Base-by-base conservation (phyloP, 2,113 vertebrate genomes). In the Rhinoderma darwinii region DNA sequence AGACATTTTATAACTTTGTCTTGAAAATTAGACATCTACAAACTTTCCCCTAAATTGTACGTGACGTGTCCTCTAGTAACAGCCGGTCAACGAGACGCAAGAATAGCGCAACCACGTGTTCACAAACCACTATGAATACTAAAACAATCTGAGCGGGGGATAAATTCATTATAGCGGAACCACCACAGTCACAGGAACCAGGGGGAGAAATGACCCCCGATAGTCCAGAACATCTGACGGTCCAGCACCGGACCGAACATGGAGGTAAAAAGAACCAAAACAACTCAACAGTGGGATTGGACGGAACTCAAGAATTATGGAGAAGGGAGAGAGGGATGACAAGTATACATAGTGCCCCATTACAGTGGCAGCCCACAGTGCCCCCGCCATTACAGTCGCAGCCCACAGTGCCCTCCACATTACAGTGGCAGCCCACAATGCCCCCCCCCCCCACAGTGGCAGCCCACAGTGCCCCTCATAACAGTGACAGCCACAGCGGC, bases 1-100 rank as follows among this genome's bases (percentile, higher is more conserved):
- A 82, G 56, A 78, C 68, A 41, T 39, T 41, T 72, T 35, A 72
- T 8, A 72, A 72, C 68, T 72, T 72, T 72, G 68, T 70, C 18
- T 9, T 20, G 18, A 72, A 72, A 41, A 41, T 39, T 72, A 25
- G 35, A 72, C 6, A 18, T 72, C 37, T 41, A 39, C 35, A 72
- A 72, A 72, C 35, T 72, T 25, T 41, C 20, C 10, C 68, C 20
- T 39, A 72, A 72, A 72, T 72, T 25, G 68, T 39, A 18, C 41
- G 9, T 39, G 68, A 72, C 68, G 3, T 72, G 68, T 41, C 8
- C 27, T 72, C 68, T 9, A 25, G 37, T 41, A n/a, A n/a, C 66
- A 66, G 30, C 1, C 30, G 15, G 30, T 32, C 27, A 5, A 32
- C 1, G n/a, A 30, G 27, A 27, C 59, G 5, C 54, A 35, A 18